These are phyloP conservation scores for Frankliniella fusca DNA, from an alignment of 2,888 invertebrate species.

Conservation along the genomic window DNA sequence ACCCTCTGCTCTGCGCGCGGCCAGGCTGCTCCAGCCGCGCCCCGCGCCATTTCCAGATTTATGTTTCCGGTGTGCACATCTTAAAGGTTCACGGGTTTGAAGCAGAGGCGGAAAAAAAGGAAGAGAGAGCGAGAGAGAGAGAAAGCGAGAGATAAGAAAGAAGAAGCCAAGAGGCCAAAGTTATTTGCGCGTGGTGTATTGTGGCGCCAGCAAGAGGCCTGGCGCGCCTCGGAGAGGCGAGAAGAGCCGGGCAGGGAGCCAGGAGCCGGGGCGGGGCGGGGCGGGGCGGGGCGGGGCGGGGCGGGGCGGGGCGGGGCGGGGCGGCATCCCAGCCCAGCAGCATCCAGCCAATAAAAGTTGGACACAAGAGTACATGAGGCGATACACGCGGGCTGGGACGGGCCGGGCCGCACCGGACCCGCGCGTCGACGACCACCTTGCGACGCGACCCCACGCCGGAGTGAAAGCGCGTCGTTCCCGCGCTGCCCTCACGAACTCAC, in stretches of 20 bases:
- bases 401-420: no score
- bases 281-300: background rate
- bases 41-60: background rate
- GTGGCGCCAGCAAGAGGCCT: constrained; percentile 5
- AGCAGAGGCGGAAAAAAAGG: background rate
- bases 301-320: background rate
- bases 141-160: background rate
- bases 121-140: background rate
- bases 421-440: no score
- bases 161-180: no score
- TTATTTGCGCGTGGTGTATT: background rate
- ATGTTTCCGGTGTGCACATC: constrained; percentile 16
- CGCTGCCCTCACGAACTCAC: background rate
- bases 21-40: background rate
- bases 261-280: background rate
- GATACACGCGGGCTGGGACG: background rate
- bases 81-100: background rate
- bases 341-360: constrained; percentile 26
- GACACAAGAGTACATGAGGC: constrained; percentile 24
- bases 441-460: background rate
- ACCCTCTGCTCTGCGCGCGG: background rate
- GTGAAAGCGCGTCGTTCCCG: background rate
- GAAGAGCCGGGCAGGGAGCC: background rate
- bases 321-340: background rate
- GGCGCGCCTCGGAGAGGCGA: background rate